Percentiles rank a stretch among this genome's conserved stretches.
Conservation (phyloP, 2,113 vertebrate genomes). For the Actenoides lindsayi region DNA sequence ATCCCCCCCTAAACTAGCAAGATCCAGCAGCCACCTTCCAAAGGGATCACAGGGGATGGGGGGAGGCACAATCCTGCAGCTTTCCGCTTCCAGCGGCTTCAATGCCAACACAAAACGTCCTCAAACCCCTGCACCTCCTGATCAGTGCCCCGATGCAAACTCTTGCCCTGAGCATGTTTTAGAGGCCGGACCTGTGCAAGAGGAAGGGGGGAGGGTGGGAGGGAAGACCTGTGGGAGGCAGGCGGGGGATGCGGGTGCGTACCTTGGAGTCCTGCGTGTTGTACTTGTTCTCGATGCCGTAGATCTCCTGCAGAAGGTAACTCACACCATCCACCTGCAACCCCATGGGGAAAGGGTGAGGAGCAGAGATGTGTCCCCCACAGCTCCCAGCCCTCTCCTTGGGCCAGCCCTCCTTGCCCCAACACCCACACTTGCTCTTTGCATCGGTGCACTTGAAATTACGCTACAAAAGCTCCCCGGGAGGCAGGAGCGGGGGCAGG, state of each 20-base stretch:
- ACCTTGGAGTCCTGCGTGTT: constrained; percentile 96
- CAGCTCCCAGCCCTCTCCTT: background rate
- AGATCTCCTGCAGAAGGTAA: constrained; percentile 98
- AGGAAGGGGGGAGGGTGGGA: background rate
- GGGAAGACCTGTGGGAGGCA: background rate
- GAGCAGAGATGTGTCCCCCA: background rate
- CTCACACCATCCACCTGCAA: constrained; percentile 95
- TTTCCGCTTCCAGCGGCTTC: background rate
- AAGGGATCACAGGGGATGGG: background rate
- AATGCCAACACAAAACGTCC: background rate
- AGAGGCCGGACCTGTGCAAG: background rate
- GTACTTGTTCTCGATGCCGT: constrained; percentile 99
- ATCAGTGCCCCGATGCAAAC: background rate
- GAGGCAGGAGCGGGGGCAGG: background rate
- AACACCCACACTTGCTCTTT: fast-evolving
- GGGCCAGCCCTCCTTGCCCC: background rate
- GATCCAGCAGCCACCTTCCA: background rate
- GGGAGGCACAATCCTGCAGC: background rate
- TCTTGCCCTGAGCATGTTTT: background rate
- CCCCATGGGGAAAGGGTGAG: background rate
- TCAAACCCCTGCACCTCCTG: background rate
- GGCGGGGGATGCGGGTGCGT: background rate
- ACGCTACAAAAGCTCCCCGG: background rate
- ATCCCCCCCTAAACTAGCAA: background rate
- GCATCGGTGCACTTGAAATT: no score